Evolutionary conservation across 2,113 vertebrate genomes (phyloP).

Genomic region (Puffinus mauretanicus): DNA sequence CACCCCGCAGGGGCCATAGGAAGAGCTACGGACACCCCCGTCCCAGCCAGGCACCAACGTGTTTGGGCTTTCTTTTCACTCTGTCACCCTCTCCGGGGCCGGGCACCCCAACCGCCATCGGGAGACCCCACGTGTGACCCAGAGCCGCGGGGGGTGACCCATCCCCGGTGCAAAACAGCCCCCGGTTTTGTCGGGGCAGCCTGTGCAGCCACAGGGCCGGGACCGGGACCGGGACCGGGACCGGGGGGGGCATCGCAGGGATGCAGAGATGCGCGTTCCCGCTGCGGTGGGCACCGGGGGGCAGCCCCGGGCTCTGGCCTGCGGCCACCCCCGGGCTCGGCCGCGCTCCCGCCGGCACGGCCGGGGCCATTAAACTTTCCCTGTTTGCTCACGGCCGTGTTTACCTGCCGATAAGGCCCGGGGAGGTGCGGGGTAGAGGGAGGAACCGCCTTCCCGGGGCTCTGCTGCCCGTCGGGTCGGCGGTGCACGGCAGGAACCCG

Average conservation of each 20-base stretch:
- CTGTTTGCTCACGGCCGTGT: background rate
- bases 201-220: background rate
- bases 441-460: background rate
- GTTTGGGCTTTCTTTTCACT: background rate
- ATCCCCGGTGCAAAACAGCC: background rate
- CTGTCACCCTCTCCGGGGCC: background rate
- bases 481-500: too few species aligned
- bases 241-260: background rate
- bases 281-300: background rate
- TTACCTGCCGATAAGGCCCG: background rate
- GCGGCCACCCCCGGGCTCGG: background rate
- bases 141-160: background rate
- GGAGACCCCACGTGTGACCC: background rate
- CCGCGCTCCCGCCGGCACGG: background rate
- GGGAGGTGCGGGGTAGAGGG: background rate
- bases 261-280: background rate
- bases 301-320: background rate
- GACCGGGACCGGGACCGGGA: background rate
- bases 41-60: background rate
- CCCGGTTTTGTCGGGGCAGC: fast-evolving
- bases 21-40: background rate
- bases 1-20: fast-evolving
- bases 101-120: background rate
- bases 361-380: background rate
- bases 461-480: background rate